Conservation (phyloP, 2,113 vertebrate genomes). For the Proterorhinus semilunaris region DNA sequence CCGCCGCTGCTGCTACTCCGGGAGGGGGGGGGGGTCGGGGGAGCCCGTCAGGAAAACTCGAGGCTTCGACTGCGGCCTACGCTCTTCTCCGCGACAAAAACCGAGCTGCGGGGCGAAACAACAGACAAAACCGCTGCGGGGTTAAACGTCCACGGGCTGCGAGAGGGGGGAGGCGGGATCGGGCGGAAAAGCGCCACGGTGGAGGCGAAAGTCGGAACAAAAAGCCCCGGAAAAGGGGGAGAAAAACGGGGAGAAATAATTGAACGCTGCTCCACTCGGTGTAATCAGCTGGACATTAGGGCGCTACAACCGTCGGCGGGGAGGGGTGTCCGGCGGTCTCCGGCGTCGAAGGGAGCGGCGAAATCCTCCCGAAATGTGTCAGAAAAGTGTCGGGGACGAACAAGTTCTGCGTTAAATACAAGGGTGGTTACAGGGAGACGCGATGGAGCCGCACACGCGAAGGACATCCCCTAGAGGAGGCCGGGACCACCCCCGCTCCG, state of each 20-base stretch:
- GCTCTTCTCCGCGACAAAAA: conserved; percentile 25
- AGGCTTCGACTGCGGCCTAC: conserved; percentile 70
- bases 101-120: conserved; percentile 11
- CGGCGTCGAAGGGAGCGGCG: not conserved
- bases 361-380: not conserved
- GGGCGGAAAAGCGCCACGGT: not conserved
- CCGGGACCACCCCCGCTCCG: conserved; percentile 41
- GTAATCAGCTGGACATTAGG: conserved; percentile 85
- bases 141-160: conserved; percentile 24
- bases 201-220: conserved; percentile 13
- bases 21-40: conserved; percentile 21
- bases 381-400: not conserved
- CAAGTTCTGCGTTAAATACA: not conserved
- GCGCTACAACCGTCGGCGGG: conserved; percentile 66
- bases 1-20: too few relatives aligned
- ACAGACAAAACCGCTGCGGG: not conserved
- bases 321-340: conserved; percentile 27
- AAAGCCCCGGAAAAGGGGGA: conserved; percentile 33
- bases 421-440: not conserved
- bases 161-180: not conserved
- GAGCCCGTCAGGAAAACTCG: conserved; percentile 49
- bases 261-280: conserved; percentile 76
- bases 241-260: conserved; percentile 27
- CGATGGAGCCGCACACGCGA: conserved; percentile 3
- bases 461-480: conserved; percentile 34